These are phyloP conservation scores for Bemisia tabaci DNA, from an alignment of 1,140 invertebrate species.

Conservation along the genomic window DNA sequence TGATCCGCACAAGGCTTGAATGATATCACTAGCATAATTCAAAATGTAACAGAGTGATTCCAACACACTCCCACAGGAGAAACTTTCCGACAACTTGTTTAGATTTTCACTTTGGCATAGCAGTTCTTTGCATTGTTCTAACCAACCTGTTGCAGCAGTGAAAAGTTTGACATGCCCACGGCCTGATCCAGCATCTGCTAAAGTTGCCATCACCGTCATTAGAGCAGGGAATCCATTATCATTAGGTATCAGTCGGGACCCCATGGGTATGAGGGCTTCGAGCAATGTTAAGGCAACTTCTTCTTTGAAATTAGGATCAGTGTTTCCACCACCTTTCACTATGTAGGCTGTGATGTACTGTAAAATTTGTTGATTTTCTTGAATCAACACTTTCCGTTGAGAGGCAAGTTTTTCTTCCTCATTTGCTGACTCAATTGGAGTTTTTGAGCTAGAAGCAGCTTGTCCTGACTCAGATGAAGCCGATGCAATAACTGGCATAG, in stretches of 20 bases:
- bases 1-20: conserved; percentile 29
- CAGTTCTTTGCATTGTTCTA: conserved; percentile 42
- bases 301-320: neutral
- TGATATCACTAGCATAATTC: conserved; percentile 48
- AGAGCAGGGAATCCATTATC: conserved; percentile 67
- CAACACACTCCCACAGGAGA: conserved; percentile 34
- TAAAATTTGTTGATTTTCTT: conserved; percentile 57
- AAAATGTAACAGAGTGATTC: conserved; percentile 65
- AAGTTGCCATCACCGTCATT: conserved; percentile 64
- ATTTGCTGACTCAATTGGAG: neutral
- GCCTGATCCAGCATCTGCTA: conserved; percentile 66
- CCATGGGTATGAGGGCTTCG: conserved; percentile 59
- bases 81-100: conserved; percentile 6
- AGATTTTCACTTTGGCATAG: conserved; percentile 40
- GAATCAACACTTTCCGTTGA: conserved; percentile 22
- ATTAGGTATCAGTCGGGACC: conserved; percentile 46
- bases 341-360: conserved; percentile 58
- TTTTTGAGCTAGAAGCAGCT: neutral
- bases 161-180: conserved; percentile 66
- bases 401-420: neutral
- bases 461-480: neutral
- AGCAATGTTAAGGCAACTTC: conserved; percentile 59
- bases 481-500: neutral
- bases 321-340: conserved; percentile 43
- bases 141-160: conserved; percentile 62